phyloP scores from a whole-genome alignment of 1,140 invertebrate species.

The Campoletis sonorensis region DNA sequence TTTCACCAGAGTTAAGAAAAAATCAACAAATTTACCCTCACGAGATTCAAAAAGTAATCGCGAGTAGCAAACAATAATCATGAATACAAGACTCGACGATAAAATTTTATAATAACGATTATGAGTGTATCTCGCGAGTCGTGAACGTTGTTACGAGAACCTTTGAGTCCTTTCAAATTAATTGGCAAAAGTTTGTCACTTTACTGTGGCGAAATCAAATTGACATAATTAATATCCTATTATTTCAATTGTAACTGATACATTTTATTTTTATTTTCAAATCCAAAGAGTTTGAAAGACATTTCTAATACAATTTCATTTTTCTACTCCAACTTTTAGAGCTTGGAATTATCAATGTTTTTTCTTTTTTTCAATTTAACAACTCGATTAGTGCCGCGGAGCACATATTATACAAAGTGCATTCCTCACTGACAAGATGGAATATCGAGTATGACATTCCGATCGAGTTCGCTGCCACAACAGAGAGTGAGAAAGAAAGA shows the following conservation, averaged over 20 bases:
- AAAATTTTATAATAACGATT: conserved; percentile 2
- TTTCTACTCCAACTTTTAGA: too few relatives aligned
- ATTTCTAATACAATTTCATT: too few relatives aligned
- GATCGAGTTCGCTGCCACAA: conserved; percentile 12
- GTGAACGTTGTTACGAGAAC: too few relatives aligned
- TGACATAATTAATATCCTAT: too few relatives aligned
- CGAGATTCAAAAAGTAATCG: neutral
- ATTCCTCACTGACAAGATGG: neutral
- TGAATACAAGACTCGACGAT: neutral
- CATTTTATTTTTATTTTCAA: too few relatives aligned
- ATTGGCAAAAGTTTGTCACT: too few relatives aligned
- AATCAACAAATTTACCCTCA: conserved; percentile 6
- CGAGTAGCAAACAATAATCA: neutral
- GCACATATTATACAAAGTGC: neutral
- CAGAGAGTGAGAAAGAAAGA: conserved; percentile 22
- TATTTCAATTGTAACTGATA: too few relatives aligned
- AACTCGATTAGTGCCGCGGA: neutral
- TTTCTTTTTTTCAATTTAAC: neutral
- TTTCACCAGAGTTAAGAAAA: neutral
- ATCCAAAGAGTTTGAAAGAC: too few relatives aligned
- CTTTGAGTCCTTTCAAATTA: too few relatives aligned
- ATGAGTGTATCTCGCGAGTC: neutral
- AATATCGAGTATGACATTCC: conserved; percentile 25
- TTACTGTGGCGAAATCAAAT: too few relatives aligned
- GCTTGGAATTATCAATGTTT: too few relatives aligned